Evolutionary conservation across 2,797 vertebrate genomes (phyloP).

Genomic region (Cuniculus paca): DNA sequence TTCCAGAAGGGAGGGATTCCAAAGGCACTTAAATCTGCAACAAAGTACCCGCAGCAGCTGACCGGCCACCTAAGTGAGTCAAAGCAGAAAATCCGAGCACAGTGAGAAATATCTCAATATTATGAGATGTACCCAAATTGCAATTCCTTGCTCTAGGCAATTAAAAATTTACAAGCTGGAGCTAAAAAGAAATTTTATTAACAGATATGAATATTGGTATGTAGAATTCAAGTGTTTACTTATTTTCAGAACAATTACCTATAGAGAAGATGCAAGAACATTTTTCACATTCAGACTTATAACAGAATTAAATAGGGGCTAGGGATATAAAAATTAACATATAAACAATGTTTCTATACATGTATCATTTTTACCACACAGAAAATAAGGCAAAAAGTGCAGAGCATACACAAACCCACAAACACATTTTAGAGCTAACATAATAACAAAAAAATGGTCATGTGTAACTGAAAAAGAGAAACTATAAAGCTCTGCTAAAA

Average conservation of each 20-base stretch:
- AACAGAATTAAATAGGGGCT: neutral
- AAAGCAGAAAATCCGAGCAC: neutral
- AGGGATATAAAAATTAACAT: neutral
- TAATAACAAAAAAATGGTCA: neutral
- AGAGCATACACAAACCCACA: neutral
- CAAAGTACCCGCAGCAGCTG: neutral
- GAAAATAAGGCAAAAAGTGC: neutral
- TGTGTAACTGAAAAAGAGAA: constrained; percentile 44
- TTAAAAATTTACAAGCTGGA: neutral
- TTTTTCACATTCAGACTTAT: neutral
- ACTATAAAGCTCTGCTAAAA: constrained; percentile 46
- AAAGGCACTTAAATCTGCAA: neutral
- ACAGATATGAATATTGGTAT: neutral
- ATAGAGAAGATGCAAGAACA: neutral
- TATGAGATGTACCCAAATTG: neutral
- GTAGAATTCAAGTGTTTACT: neutral
- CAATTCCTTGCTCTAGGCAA: neutral
- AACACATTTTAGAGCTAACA: neutral
- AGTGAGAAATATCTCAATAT: neutral
- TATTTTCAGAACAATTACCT: constrained; percentile 27
- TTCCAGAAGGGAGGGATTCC: neutral
- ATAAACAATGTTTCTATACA: neutral
- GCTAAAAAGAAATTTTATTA: constrained; percentile 18
- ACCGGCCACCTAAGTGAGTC: neutral
- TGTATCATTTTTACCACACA: neutral